Evolutionary conservation across 1,140 invertebrate species (phyloP).

Genomic region (Eulimnadia texana): DNA sequence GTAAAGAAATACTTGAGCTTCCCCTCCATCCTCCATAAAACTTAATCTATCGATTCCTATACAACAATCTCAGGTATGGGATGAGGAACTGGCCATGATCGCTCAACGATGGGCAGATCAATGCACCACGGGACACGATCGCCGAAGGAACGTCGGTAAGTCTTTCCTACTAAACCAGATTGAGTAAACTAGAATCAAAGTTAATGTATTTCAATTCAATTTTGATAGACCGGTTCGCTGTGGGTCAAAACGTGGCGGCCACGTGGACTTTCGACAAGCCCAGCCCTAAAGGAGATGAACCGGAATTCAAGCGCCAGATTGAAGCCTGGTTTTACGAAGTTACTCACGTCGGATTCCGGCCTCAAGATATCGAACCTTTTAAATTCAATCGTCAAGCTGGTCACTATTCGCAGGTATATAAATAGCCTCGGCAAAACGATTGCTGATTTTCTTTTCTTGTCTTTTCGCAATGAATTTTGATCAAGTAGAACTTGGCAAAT

Average conservation of each 20-base stretch:
- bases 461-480: background rate
- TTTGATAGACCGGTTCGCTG: slow-evolving; percentile 53
- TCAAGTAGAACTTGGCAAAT: background rate
- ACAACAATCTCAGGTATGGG: slow-evolving; percentile 49
- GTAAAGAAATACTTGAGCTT: slow-evolving; percentile 14
- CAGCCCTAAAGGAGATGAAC: slow-evolving; percentile 39
- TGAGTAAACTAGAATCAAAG: too few species aligned
- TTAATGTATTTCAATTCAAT: too few species aligned
- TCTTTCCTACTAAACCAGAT: slow-evolving; percentile 23
- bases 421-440: too few species aligned
- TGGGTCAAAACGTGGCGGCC: slow-evolving; percentile 66
- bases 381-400: slow-evolving; percentile 47
- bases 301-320: slow-evolving; percentile 57
- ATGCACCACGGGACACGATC: slow-evolving; percentile 59
- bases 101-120: slow-evolving; percentile 70
- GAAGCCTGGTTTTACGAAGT: slow-evolving; percentile 68
- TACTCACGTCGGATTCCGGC: slow-evolving; percentile 46
- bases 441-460: background rate
- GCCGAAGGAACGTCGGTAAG: slow-evolving; percentile 42
- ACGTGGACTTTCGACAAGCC: slow-evolving; percentile 53
- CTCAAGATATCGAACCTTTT: slow-evolving; percentile 32
- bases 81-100: slow-evolving; percentile 61
- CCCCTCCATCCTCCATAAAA: background rate
- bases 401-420: slow-evolving; percentile 71
- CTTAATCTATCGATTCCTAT: background rate